Base-by-base conservation (phyloP, 2,113 vertebrate species). In the Oreochromis niloticus region DNA sequence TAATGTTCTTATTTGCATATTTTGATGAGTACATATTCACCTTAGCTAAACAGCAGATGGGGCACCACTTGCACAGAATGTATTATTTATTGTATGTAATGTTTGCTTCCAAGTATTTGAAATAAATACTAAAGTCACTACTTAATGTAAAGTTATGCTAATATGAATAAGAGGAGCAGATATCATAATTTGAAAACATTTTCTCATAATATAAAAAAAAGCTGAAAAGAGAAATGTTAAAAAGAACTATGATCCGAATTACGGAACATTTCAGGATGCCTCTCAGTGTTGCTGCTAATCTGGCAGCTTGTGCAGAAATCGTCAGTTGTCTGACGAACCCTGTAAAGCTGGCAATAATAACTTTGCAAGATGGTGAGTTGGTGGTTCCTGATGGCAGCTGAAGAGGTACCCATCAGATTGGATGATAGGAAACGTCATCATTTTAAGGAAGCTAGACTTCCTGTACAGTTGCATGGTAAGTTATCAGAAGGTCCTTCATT, bases 11-110 rank as follows among this genome's bases (percentile, higher is more conserved):
- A 36, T 88, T 80, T 81, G 83, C 36, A 52, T 73, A 43, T 88
- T 66, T 84, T 66, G 30, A 75, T 85, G 75, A 19, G 5, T 17
- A 32, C 52, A 41, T 24, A 27, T 73, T 81, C 52, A 71, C 46
- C 46, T 82, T n/a, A 80, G 48, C 79, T 50, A 75, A 79, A 55
- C 46, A 86, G 39, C 88, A 91, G 79, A 91, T 85, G 82, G 88
- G 11, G 30, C 34, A 36, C 30, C 43, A 55, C 85, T 66, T 68
- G 55, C 52, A 5, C 63, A 83, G 9, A 48, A 39, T 17, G 14
- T 24, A 52, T n/a, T 22, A 39, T 5, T 16, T 36, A 66, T 9
- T 59, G 50, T 57, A 13, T 24, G 30, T 41, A 36, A 80, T 24
- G 13, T 56, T 41, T 43, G n/a, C 34, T 24, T 56, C 3, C 39